phyloP scores from a whole-genome alignment of 2,113 vertebrate species.

The Pimephales promelas region DNA sequence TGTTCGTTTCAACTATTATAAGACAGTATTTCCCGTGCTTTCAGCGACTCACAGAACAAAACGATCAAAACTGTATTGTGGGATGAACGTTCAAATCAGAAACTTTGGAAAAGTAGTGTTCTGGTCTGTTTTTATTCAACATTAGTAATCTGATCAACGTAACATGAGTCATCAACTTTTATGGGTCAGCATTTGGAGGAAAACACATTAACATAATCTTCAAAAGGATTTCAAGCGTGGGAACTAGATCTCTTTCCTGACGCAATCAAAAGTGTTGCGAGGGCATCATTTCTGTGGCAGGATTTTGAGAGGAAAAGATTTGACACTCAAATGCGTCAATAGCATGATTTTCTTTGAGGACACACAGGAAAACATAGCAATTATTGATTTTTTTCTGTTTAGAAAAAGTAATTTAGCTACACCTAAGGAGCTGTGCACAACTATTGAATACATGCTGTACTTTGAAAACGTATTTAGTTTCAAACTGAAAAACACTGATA shows the following conservation, averaged over 20 bases:
- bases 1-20: too few relatives aligned
- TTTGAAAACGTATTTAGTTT: neutral
- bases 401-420: neutral
- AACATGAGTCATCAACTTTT: neutral
- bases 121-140: neutral
- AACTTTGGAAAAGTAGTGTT: neutral
- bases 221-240: constrained; percentile 3
- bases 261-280: neutral
- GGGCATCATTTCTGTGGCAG: neutral
- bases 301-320: neutral
- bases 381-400: neutral
- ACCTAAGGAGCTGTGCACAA: neutral
- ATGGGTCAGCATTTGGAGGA: constrained; percentile 17
- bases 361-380: neutral
- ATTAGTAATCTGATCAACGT: neutral
- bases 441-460: neutral
- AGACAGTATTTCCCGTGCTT: too few relatives aligned
- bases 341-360: neutral
- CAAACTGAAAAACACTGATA: neutral
- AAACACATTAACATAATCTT: constrained; percentile 13
- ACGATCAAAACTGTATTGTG: too few relatives aligned
- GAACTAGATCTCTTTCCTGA: constrained; percentile 4
- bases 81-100: neutral
- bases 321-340: neutral
- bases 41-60: too few relatives aligned